Evolutionary conservation across 1,140 invertebrate genomes (phyloP), one percentile per base, ranked within the genome.

Genomic region (Aricia agestis): DNA sequence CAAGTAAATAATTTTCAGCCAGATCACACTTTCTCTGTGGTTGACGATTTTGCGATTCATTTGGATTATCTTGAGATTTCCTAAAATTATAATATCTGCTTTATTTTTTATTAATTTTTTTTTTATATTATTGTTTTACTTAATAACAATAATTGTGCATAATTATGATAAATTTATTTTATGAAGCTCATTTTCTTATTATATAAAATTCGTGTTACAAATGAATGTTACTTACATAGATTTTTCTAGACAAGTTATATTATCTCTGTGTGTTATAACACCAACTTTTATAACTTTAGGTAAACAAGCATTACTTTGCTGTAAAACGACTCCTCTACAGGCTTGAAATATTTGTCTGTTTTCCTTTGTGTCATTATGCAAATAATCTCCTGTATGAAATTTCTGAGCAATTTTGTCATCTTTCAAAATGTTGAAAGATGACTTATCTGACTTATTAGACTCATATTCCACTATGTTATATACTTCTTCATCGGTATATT

Each of bases 391-490:
- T 15, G 71, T 78, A 13, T 78, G 74, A 17, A 78, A 73, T 52
- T 73, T 70, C 61, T 65, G 59, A 42, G 69, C 58, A 41, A 68
- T 74, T 42, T 72, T 78, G 2, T 59, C 68, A 31, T 73, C 78
- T 74, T 76, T 79, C 36, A 74, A 71, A 66, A 78, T 66, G 7
- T 72, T n/a, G n/a, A n/a, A n/a, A n/a, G n/a, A n/a, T n/a, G n/a
- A n/a, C n/a, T n/a, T 69, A 25, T 68, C 68, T 17, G 72, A 77
- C 71, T 74, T 74, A 17, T 72, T 69, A 6, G 78, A 79, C 71
- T 89, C 85, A 74, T 90, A 89, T 72, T 90, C 85, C 13, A 86
- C 76, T 42, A 90, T 82, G 70, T 89, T 86, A 71, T 78, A 90
- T 32, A 90, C 83, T 80, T 87, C 75, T 76, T 90, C 86, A 67